Evolutionary conservation across 2,888 invertebrate genomes (phyloP).

Genomic region (Epicampocera succincta): DNA sequence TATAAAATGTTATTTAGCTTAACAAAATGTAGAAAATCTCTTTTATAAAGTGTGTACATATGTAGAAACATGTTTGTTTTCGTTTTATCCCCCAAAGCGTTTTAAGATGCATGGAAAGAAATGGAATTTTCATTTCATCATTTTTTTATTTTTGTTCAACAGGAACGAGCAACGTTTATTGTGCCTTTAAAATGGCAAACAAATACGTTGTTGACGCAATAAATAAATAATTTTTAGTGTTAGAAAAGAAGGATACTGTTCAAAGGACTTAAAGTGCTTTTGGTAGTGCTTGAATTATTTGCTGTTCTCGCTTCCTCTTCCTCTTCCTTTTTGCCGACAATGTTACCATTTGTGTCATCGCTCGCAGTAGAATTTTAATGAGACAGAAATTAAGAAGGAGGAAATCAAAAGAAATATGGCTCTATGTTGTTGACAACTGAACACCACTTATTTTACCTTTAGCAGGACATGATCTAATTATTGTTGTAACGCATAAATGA

Average conservation of each 20-base stretch:
- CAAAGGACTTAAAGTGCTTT: neutral
- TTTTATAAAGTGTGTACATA: neutral
- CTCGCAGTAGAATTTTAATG: conserved; percentile 28
- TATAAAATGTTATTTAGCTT: conserved; percentile 30
- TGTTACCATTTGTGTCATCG: neutral
- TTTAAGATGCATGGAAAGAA: conserved; percentile 17
- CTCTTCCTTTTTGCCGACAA: neutral
- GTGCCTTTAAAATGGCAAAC: neutral
- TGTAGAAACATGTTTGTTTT: neutral
- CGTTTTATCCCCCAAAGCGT: conserved; percentile 34
- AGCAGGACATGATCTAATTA: no score
- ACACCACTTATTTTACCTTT: no score
- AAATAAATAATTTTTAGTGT: conserved; percentile 34
- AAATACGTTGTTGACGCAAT: conserved; percentile 14
- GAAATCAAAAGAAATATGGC: neutral
- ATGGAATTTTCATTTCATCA: neutral
- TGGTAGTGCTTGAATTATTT: conserved; percentile 22
- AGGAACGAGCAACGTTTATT: neutral
- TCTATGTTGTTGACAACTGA: no score
- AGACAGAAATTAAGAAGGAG: neutral
- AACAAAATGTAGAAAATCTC: conserved; percentile 22
- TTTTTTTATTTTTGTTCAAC: neutral
- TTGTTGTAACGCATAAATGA: no score
- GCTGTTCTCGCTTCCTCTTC: conserved; percentile 20
- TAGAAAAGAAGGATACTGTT: neutral